These are phyloP conservation scores for Leucoraja ocellata DNA, from an alignment of 2,797 vertebrate genomes.

Conservation along the genomic window DNA sequence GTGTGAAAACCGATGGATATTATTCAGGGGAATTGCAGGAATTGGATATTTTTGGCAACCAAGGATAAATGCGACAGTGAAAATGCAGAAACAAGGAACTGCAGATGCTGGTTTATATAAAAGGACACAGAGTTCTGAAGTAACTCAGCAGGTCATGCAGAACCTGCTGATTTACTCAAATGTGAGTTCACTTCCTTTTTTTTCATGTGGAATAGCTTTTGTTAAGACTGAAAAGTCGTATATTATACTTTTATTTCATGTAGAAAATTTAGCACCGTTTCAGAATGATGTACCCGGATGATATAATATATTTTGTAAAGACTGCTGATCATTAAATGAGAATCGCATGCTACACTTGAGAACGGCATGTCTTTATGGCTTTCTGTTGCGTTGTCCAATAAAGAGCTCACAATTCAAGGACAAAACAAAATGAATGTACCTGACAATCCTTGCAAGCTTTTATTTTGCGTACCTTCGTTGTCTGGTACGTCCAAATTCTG, in stretches of 20 bases:
- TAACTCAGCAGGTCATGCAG: too few species aligned
- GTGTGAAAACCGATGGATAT: not conserved
- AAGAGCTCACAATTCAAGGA: not conserved
- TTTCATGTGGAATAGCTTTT: not conserved
- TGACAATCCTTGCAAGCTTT: not conserved
- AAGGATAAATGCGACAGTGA: too few species aligned
- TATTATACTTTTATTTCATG: not conserved
- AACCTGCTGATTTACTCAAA: too few species aligned
- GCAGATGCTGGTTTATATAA: too few species aligned
- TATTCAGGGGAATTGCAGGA: not conserved
- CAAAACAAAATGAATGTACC: not conserved
- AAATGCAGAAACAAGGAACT: too few species aligned
- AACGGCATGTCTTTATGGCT: not conserved
- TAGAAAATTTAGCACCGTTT: not conserved
- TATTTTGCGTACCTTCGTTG: not conserved
- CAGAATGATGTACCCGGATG: not conserved
- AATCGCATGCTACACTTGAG: not conserved
- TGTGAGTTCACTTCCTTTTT: not conserved
- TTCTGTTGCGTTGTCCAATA: not conserved
- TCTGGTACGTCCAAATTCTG: not conserved
- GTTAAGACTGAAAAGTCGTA: not conserved
- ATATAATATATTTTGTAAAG: not conserved
- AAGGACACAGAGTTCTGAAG: too few species aligned
- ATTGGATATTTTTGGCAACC: not conserved
- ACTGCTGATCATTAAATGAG: not conserved